phyloP scores from a whole-genome alignment of 2,888 invertebrate species.

The Ornithoptera priamus region DNA sequence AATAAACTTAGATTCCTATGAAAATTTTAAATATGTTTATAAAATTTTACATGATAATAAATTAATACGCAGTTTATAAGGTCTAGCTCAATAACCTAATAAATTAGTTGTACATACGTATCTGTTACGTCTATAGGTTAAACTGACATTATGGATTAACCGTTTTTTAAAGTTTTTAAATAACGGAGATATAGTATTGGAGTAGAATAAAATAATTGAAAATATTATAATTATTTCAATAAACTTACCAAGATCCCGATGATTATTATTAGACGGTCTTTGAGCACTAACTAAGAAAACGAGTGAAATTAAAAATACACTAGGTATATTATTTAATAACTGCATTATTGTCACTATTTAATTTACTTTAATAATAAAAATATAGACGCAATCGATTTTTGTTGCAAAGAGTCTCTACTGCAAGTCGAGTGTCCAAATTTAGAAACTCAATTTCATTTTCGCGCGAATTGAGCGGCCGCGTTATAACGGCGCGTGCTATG shows the following conservation, averaged over 20 bases:
- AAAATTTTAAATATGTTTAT: too few species aligned
- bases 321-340: conserved; percentile 58
- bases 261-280: conserved; percentile 58
- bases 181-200: too few species aligned
- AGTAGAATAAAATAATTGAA: too few species aligned
- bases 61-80: too few species aligned
- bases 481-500: conserved; percentile 59
- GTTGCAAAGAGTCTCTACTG: conserved; percentile 18
- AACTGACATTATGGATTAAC: too few species aligned
- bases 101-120: too few species aligned
- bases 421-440: conserved; percentile 44
- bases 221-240: background rate
- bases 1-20: too few species aligned
- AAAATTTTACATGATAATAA: too few species aligned
- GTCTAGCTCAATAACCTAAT: too few species aligned
- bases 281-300: conserved; percentile 71
- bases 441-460: conserved; percentile 65
- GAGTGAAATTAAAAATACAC: conserved; percentile 67
- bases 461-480: conserved; percentile 53
- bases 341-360: conserved; percentile 49
- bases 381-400: conserved; percentile 13
- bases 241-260: conserved; percentile 68
- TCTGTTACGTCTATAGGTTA: too few species aligned
- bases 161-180: too few species aligned
- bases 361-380: conserved; percentile 30